Conservation (phyloP, 2,797 vertebrate species). For the Peromyscus eremicus region DNA sequence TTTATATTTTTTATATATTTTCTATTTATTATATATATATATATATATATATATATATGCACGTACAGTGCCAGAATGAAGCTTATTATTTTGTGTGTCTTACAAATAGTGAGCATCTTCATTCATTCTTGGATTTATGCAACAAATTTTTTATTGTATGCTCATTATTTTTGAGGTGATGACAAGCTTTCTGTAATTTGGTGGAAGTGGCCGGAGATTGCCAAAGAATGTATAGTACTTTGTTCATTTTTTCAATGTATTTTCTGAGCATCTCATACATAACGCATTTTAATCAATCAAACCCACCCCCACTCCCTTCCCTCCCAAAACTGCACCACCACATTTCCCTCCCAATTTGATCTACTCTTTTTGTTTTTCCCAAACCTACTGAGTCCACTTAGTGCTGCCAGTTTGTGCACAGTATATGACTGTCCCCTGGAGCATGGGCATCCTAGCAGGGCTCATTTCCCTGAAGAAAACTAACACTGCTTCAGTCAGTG, state of each 20-base stretch:
- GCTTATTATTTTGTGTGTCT: not conserved
- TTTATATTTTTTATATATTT: too few species aligned
- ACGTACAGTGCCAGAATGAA: not conserved
- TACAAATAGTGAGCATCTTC: conserved; percentile 26
- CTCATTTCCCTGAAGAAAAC: not conserved
- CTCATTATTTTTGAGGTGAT: not conserved
- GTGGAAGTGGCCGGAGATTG: not conserved
- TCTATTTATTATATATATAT: too few species aligned
- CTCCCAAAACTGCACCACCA: not conserved
- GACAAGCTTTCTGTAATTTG: not conserved
- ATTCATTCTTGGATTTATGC: conserved; percentile 49
- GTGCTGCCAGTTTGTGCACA: not conserved
- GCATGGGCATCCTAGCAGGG: not conserved
- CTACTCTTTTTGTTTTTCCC: not conserved
- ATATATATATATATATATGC: too few species aligned
- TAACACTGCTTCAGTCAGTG: not conserved
- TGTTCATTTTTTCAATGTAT: not conserved
- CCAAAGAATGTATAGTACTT: not conserved
- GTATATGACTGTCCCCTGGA: not conserved
- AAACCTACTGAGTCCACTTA: not conserved
- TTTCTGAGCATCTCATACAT: not conserved
- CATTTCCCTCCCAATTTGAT: not conserved
- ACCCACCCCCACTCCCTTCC: not conserved
- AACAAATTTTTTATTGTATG: not conserved
- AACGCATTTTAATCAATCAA: not conserved